Evolutionary conservation across 2,797 vertebrate genomes (phyloP).

Genomic region (Hippoglossus hippoglossus): DNA sequence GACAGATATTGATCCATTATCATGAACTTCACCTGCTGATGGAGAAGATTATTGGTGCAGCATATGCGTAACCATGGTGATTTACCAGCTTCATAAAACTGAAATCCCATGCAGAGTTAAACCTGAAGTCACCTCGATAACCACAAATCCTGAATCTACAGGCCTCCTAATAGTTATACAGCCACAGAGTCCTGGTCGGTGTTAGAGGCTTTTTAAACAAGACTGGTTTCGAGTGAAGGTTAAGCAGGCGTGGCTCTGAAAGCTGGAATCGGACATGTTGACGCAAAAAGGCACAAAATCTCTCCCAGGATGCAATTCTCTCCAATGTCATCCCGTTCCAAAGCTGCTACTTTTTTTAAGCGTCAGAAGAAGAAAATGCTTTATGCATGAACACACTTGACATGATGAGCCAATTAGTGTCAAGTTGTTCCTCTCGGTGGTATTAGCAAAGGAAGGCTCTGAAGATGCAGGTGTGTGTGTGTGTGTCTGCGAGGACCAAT

Average conservation of each 20-base stretch:
- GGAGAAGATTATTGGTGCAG: background rate
- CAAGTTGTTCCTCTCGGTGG: conserved; percentile 69
- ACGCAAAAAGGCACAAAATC: conserved; percentile 43
- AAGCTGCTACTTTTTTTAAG: conserved; percentile 49
- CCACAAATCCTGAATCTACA: too few species aligned
- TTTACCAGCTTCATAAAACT: too few species aligned
- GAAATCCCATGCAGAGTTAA: too few species aligned
- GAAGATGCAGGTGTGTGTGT: conserved; percentile 71
- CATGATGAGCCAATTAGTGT: conserved; percentile 77
- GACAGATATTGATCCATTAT: background rate
- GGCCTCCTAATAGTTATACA: background rate
- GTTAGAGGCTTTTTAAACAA: conserved; percentile 27
- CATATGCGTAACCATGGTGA: too few species aligned
- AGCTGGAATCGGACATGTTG: conserved; percentile 16
- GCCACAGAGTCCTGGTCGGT: conserved; percentile 9
- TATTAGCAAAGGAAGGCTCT: conserved; percentile 58
- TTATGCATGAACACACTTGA: conserved; percentile 68
- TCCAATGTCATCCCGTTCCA: conserved; percentile 49
- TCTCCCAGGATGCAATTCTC: conserved; percentile 47
- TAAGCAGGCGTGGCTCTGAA: conserved; percentile 18
- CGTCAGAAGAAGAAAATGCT: conserved; percentile 36
- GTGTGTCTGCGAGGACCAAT: conserved; percentile 63
- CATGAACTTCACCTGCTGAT: background rate
- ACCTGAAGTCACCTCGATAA: too few species aligned
- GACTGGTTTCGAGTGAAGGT: background rate